Conservation (phyloP, 2,797 vertebrate species). For the Antennarius maculatus region DNA sequence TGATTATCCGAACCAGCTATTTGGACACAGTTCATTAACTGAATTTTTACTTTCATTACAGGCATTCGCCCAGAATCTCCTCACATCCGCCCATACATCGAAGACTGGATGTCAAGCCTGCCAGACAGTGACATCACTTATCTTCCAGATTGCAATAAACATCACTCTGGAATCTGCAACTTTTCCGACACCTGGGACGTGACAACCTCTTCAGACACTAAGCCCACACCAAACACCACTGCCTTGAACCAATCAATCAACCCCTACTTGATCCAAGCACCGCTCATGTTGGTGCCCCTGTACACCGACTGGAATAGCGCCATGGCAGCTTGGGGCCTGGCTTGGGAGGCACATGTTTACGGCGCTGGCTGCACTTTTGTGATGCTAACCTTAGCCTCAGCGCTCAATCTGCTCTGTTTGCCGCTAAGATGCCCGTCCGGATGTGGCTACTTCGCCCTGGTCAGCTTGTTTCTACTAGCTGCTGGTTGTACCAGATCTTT, state of each 20-base stretch:
- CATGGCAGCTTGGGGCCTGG: slow-evolving; percentile 88
- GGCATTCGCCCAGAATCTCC: slow-evolving; percentile 22
- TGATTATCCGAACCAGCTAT: background rate
- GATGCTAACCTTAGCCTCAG: slow-evolving; percentile 82
- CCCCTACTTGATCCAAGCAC: slow-evolving; percentile 66
- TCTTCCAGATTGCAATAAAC: slow-evolving; percentile 82
- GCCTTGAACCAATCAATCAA: slow-evolving; percentile 69
- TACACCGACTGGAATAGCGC: slow-evolving; percentile 90
- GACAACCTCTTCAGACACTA: slow-evolving; percentile 41
- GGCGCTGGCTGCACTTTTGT: slow-evolving; percentile 86
- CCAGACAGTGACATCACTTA: slow-evolving; percentile 44
- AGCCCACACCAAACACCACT: slow-evolving; percentile 62
- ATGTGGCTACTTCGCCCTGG: slow-evolving; percentile 83
- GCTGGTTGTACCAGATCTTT: slow-evolving; percentile 84
- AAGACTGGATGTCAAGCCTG: slow-evolving; percentile 67
- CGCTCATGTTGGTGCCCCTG: slow-evolving; percentile 84
- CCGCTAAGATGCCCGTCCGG: slow-evolving; percentile 86
- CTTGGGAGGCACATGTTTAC: slow-evolving; percentile 91
- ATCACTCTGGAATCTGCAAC: slow-evolving; percentile 78
- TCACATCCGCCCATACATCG: slow-evolving; percentile 39
- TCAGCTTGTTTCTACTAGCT: slow-evolving; percentile 85
- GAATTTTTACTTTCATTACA: slow-evolving; percentile 24
- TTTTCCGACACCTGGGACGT: slow-evolving; percentile 67
- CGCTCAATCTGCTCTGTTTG: slow-evolving; percentile 84
- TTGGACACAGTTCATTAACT: slow-evolving; percentile 2